phyloP scores from a whole-genome alignment of 1,140 invertebrate species.

The Nephotettix cincticeps region DNA sequence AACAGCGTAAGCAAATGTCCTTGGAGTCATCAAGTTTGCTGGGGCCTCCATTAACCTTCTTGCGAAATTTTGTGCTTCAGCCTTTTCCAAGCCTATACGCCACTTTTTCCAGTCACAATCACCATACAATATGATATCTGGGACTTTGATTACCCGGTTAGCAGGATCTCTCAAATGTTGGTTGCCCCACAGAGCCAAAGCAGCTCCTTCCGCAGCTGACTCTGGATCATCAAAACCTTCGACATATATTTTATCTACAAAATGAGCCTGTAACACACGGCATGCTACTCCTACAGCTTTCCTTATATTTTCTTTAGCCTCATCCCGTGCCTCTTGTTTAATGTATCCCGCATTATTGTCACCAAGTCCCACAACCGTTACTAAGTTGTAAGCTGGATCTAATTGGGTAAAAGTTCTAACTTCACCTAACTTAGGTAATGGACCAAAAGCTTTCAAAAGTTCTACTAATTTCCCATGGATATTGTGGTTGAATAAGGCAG shows the following conservation, averaged over 20 bases:
- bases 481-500: constrained; percentile 31
- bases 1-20: constrained; percentile 55
- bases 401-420: constrained; percentile 62
- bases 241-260: constrained; percentile 64
- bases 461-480: constrained; percentile 28
- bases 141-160: constrained; percentile 27
- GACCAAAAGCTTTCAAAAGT: constrained; percentile 24
- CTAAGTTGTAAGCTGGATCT: constrained; percentile 57
- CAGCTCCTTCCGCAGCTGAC: constrained; percentile 71
- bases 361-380: constrained; percentile 71
- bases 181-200: constrained; percentile 61
- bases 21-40: constrained; percentile 63
- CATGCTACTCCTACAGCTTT: constrained; percentile 62
- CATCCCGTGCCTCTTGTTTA: constrained; percentile 64
- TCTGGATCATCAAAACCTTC: constrained; percentile 71
- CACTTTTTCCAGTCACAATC: constrained; percentile 53
- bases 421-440: constrained; percentile 55
- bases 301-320: constrained; percentile 67
- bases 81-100: constrained; percentile 55
- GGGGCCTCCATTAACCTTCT: constrained; percentile 61
- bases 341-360: constrained; percentile 58
- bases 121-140: constrained; percentile 34
- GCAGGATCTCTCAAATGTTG: constrained; percentile 52
- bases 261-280: constrained; percentile 54
- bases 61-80: constrained; percentile 62